Evolutionary conservation across 92 coral and sea anemone species (phyloP).

Genomic region (Heliopora coerulea): DNA sequence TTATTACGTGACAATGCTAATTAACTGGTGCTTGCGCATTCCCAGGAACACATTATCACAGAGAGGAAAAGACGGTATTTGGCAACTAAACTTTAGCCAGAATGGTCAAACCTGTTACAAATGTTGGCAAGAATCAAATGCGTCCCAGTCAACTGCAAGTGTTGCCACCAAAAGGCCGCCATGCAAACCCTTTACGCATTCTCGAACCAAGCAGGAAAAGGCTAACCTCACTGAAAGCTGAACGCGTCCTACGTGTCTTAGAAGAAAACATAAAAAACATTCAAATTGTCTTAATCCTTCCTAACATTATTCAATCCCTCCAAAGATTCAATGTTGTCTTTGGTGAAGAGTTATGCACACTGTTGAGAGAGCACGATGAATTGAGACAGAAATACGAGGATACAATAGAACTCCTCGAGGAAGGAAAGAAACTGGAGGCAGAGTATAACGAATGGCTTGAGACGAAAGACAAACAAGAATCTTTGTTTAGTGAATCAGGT

Average conservation of each 20-base stretch:
- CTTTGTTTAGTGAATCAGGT: constrained; percentile 33
- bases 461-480: constrained; percentile 4
- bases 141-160: constrained; percentile 26
- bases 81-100: neutral
- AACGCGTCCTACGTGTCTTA: constrained; percentile 74
- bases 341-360: constrained; percentile 61
- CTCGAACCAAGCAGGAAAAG: constrained; percentile 78
- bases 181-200: constrained; percentile 66
- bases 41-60: too few species aligned
- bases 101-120: neutral
- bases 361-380: constrained; percentile 51
- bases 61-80: too few species aligned
- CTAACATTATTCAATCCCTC: constrained; percentile 50
- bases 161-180: constrained; percentile 20
- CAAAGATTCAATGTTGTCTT: constrained; percentile 64
- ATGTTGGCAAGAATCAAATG: constrained; percentile 5
- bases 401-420: constrained; percentile 4
- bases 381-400: constrained; percentile 8
- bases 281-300: constrained; percentile 68
- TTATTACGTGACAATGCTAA: neutral
- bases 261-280: constrained; percentile 70
- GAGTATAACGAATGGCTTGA: constrained; percentile 29
- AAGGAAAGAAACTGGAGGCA: constrained; percentile 15
- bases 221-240: constrained; percentile 71
- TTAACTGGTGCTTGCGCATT: neutral